Base-by-base conservation (phyloP, 2,113 vertebrate species). In the Elephas maximus region DNA sequence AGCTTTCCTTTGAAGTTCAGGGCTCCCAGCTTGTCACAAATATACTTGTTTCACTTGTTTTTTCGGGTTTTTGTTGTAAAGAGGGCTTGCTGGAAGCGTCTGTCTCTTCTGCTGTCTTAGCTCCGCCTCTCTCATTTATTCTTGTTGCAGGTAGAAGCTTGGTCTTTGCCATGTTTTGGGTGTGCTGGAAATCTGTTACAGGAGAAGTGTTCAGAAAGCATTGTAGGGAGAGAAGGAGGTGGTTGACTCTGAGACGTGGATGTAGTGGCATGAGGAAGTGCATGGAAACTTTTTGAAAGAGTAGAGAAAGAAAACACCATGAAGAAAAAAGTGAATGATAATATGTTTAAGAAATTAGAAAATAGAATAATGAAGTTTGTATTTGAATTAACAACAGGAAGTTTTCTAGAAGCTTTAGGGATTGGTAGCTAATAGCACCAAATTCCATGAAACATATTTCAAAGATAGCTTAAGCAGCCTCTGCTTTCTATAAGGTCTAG, bases 281-380 rank as follows among this genome's bases (percentile, higher is more conserved):
- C 37, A 44, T 20, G 45, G 88, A 88, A 69, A 57, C 21, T 65
- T 87, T 91, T 88, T 73, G 53, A 91, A 90, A 26, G 18, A 60
- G 7, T 84, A 24, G 48, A 71, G 88, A 91, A 88, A 90, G 57
- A 87, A 90, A 53, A 71, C 2, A n/a, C 45, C 17, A 33, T 45
- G 76, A 76, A 73, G 15, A 53, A 62, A 78, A 69, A 77, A 30
- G 23, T 41, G 45, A 79, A 97, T 28, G 44, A 89, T 37, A 77
- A 53, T 1, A 53, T 60, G 23, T 87, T 84, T 95, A 57, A 92
- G 44, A 93, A 80, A 71, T 83, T 92, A 44, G 45, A 83, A 80
- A 82, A 69, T 6, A 4, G n/a, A 45, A 44, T 8, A 94, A 57
- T 83, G 23, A 83, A 41, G 48, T n/a, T 91, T 44, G 9, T 90